A percentile compares a stretch with the other conserved stretches of the same genome.
Conservation (phyloP, 2,797 vertebrate species). For the Aphelocoma californica region DNA sequence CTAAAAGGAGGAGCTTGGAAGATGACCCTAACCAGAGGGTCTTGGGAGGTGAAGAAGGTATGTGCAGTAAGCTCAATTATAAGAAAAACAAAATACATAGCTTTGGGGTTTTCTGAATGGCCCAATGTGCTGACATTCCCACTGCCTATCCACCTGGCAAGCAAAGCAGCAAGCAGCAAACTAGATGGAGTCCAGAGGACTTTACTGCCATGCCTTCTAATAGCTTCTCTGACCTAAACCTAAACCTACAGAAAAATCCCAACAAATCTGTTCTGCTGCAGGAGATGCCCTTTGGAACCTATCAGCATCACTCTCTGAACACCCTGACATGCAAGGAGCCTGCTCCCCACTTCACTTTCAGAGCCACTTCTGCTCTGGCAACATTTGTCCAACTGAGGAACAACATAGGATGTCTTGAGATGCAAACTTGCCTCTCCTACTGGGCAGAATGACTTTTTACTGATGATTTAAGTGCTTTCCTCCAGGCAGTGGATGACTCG, state of each 20-base stretch:
- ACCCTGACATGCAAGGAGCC: background rate
- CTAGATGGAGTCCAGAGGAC: background rate
- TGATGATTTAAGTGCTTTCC: constrained; percentile 52
- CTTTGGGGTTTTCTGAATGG: background rate
- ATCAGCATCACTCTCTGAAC: background rate
- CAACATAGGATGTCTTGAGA: background rate
- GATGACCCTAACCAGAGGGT: background rate
- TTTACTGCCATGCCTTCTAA: background rate
- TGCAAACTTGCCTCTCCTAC: background rate
- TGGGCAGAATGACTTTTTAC: constrained; percentile 9
- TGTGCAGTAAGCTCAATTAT: background rate
- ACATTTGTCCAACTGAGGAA: background rate
- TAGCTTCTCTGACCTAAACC: background rate
- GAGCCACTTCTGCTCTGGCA: background rate
- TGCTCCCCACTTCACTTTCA: background rate
- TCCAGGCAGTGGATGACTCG: constrained; percentile 44
- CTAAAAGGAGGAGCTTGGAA: background rate
- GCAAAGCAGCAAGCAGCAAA: background rate
- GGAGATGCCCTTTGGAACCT: constrained; percentile 4
- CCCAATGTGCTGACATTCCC: background rate
- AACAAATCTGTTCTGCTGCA: background rate
- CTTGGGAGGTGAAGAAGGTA: background rate
- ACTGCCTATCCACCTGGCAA: background rate
- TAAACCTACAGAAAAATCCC: background rate
- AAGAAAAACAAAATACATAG: background rate